A percentile compares a stretch with the other conserved stretches of the same genome.
These are phyloP conservation scores for Paguma larvata DNA, from an alignment of 2,797 vertebrate species.

Conservation along the genomic window DNA sequence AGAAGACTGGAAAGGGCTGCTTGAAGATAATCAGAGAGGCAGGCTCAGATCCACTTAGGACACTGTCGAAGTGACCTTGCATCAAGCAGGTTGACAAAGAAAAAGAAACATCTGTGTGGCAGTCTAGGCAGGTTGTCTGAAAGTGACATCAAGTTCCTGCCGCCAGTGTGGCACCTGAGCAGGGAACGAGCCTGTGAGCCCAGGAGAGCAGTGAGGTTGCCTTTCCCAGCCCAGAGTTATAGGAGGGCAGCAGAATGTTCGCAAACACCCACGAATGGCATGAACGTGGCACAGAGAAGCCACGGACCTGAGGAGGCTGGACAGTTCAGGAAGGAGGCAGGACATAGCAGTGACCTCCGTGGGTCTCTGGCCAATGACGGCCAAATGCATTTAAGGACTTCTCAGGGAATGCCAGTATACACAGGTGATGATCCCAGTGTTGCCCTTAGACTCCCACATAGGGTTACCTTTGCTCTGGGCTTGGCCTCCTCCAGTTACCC, in stretches of 20 bases:
- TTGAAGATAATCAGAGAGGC: neutral
- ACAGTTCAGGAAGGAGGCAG: neutral
- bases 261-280: neutral
- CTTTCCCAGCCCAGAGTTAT: neutral
- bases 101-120: neutral
- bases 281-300: no score
- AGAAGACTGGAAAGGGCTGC: neutral
- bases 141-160: neutral
- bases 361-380: neutral
- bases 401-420: neutral
- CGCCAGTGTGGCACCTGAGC: no score
- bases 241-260: neutral
- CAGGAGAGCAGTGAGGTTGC: neutral
- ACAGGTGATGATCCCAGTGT: neutral
- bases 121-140: neutral
- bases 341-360: neutral
- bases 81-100: neutral
- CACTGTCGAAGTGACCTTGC: neutral
- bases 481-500: neutral
- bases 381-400: neutral
- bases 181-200: neutral
- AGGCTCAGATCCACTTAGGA: neutral
- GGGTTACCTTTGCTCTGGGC: neutral
- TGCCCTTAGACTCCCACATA: accelerated
- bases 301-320: neutral